These are phyloP conservation scores for Laspeyria flexula DNA, from an alignment of 2,888 invertebrate genomes.

Conservation along the genomic window DNA sequence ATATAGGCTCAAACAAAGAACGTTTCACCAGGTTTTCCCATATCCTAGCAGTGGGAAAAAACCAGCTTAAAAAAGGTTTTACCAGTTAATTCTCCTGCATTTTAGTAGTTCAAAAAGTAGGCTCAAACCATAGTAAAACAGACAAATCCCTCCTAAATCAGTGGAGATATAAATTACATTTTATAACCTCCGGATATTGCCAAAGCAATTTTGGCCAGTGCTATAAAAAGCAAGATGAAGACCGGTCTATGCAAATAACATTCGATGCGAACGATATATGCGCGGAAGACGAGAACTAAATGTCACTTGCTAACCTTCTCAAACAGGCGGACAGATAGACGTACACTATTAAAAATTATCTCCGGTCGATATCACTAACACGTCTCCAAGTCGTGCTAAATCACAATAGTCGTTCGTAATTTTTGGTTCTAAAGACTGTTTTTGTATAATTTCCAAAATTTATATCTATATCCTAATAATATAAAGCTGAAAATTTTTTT, in stretches of 20 bases:
- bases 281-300: conserved; percentile 69
- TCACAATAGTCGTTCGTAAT: neutral
- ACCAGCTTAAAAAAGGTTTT: no score
- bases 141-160: no score
- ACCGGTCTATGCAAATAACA: conserved; percentile 67
- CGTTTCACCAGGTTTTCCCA: no score
- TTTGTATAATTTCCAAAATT: no score
- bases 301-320: conserved; percentile 81
- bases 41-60: no score
- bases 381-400: neutral
- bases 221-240: conserved; percentile 46
- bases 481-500: no score
- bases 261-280: conserved; percentile 47
- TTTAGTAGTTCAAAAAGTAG: no score
- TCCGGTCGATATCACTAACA: neutral
- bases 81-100: no score
- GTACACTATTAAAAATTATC: conserved; percentile 9
- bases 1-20: no score
- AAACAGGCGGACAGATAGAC: conserved; percentile 26
- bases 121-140: no score
- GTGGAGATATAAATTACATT: neutral
- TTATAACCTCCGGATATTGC: conserved; percentile 5
- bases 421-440: no score
- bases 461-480: no score
- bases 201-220: conserved; percentile 27